Conservation (phyloP, 2,888 invertebrate species). For the Cosmopolites sordidus region DNA sequence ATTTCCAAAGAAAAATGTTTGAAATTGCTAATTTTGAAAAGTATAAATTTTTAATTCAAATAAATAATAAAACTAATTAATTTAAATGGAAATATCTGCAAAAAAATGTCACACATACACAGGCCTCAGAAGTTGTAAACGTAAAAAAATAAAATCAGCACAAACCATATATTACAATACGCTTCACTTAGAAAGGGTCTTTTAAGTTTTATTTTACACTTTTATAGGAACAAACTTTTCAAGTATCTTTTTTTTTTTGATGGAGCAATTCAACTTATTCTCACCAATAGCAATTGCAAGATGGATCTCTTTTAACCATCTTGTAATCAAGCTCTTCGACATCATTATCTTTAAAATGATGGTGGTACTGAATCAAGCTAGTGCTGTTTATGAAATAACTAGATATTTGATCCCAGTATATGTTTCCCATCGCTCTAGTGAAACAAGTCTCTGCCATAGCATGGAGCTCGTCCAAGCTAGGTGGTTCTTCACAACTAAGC, state of each 20-base stretch:
- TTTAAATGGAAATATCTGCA: constrained; percentile 26
- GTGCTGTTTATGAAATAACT: constrained; percentile 17
- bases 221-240: constrained; percentile 40
- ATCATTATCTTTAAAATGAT: background rate
- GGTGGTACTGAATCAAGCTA: constrained; percentile 14
- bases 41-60: background rate
- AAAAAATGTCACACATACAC: constrained; percentile 17
- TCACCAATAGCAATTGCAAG: constrained; percentile 20
- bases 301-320: constrained; percentile 9
- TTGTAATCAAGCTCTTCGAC: background rate
- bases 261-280: constrained; percentile 3
- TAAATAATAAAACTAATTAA: constrained; percentile 16
- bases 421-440: constrained; percentile 6
- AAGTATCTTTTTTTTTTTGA: constrained; percentile 16
- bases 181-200: constrained; percentile 21
- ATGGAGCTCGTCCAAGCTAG: constrained; percentile 10
- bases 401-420: constrained; percentile 20
- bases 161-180: constrained; percentile 24
- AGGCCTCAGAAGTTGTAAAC: constrained; percentile 22
- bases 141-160: constrained; percentile 36
- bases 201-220: constrained; percentile 33
- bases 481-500: constrained; percentile 16
- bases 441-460: constrained; percentile 13
- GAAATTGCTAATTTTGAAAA: too few relatives aligned
- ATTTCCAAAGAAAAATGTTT: constrained; percentile 17